These are phyloP conservation scores for Pangasianodon hypophthalmus DNA, from an alignment of 2,113 vertebrate species.

Conservation along the genomic window DNA sequence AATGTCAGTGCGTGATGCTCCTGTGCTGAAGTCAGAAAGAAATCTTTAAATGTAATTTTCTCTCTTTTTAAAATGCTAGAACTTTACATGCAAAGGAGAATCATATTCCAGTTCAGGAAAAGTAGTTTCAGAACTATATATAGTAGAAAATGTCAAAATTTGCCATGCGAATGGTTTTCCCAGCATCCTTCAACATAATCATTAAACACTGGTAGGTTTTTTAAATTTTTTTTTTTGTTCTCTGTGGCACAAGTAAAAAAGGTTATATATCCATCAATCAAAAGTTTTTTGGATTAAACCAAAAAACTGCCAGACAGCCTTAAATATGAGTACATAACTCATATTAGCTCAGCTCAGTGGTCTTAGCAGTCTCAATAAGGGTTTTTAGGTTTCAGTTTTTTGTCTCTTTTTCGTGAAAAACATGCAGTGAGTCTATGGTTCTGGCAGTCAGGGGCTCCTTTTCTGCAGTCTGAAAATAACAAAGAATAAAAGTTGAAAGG, in stretches of 20 bases:
- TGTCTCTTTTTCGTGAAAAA: background rate
- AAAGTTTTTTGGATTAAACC: background rate
- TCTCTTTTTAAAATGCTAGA: background rate
- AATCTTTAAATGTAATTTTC: background rate
- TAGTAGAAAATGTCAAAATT: background rate
- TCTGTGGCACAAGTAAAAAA: background rate
- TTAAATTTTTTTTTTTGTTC: background rate
- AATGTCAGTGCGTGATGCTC: background rate
- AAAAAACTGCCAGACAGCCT: background rate
- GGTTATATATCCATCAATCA: background rate
- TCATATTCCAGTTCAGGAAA: background rate
- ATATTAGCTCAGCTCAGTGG: background rate
- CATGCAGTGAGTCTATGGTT: background rate
- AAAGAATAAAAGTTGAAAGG: slow-evolving; percentile 1
- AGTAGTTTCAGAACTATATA: background rate
- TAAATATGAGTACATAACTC: background rate
- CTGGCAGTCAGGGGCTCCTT: background rate
- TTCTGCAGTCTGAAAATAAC: background rate
- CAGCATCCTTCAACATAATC: background rate
- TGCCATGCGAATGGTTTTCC: background rate
- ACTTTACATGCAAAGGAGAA: background rate
- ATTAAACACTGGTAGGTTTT: background rate
- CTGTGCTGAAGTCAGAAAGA: background rate
- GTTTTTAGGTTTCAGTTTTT: background rate
- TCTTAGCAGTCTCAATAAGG: background rate